Percentiles rank a stretch among this genome's conserved stretches.
Evolutionary conservation across 1,140 invertebrate genomes (phyloP).

Genomic region (Calephelis virginiensis): DNA sequence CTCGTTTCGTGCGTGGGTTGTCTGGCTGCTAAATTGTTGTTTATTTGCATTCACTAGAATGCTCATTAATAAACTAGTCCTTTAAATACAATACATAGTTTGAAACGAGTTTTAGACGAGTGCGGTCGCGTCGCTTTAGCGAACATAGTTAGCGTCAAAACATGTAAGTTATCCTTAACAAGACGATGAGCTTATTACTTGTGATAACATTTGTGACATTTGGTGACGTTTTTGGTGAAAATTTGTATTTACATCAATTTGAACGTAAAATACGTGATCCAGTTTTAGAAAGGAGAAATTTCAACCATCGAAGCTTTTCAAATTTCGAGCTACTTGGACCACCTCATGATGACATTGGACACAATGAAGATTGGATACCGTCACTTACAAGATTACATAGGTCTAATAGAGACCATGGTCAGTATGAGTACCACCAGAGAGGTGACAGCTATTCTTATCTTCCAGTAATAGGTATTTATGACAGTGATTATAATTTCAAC

Average conservation of each 20-base stretch:
- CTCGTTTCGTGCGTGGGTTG: background rate
- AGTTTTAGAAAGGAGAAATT: conserved; percentile 1
- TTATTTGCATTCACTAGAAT: conserved; percentile 17
- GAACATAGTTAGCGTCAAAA: background rate
- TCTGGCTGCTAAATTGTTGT: background rate
- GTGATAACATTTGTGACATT: background rate
- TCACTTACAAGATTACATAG: background rate
- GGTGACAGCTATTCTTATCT: background rate
- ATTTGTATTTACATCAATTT: background rate
- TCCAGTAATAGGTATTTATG: background rate
- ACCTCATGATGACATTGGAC: background rate
- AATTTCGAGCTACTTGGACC: background rate
- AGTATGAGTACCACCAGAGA: background rate
- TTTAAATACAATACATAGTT: conserved; percentile 1
- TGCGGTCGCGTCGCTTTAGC: background rate
- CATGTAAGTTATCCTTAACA: conserved; percentile 8
- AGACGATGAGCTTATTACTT: conserved; percentile 3
- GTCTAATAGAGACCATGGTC: background rate
- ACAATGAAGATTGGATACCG: background rate
- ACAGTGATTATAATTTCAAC: background rate
- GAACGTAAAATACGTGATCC: conserved; percentile 1
- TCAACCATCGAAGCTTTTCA: background rate
- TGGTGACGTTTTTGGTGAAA: conserved; percentile 10
- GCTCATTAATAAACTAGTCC: conserved; percentile 11
- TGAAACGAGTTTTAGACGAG: conserved; percentile 12